Evolutionary conservation across 2,888 invertebrate genomes (phyloP).

Genomic region (Cataglyphis rosenhaueri): DNA sequence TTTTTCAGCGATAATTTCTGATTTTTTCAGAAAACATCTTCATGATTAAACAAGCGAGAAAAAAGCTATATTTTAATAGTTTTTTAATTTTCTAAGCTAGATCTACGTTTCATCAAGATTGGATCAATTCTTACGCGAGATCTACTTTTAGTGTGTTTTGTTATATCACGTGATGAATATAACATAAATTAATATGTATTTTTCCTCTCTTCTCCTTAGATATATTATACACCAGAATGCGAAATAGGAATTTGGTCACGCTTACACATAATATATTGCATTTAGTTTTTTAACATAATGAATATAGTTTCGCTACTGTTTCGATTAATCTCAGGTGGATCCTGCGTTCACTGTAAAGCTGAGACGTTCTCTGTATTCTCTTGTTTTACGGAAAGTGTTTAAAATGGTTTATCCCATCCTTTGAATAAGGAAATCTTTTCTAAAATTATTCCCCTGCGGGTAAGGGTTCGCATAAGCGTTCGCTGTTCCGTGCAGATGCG

Average conservation of each 20-base stretch:
- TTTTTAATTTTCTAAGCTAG: not conserved
- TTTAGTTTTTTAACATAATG: slow-evolving; percentile 40
- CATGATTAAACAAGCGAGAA: not conserved
- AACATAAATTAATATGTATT: not conserved
- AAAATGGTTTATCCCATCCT: slow-evolving; percentile 67
- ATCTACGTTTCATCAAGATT: slow-evolving; percentile 1
- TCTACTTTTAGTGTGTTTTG: slow-evolving; percentile 8
- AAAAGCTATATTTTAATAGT: not conserved
- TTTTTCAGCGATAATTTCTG: slow-evolving; percentile 15
- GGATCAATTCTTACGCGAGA: not conserved
- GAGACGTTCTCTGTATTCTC: slow-evolving; percentile 31
- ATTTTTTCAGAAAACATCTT: slow-evolving; percentile 24
- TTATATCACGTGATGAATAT: not conserved
- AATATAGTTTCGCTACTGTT: slow-evolving; percentile 36
- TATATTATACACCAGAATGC: not conserved
- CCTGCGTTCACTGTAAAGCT: slow-evolving; percentile 36
- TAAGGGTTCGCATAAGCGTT: slow-evolving; percentile 72
- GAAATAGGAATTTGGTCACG: slow-evolving; percentile 15
- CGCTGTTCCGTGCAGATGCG: slow-evolving; percentile 76
- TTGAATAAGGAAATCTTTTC: slow-evolving; percentile 73
- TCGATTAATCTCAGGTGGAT: slow-evolving; percentile 40
- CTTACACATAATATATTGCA: slow-evolving; percentile 37
- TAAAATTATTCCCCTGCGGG: slow-evolving; percentile 75
- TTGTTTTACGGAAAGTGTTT: slow-evolving; percentile 67
- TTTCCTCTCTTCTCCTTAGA: not conserved